Conservation (phyloP, 2,113 vertebrate genomes). For the Pygoscelis adeliae region DNA sequence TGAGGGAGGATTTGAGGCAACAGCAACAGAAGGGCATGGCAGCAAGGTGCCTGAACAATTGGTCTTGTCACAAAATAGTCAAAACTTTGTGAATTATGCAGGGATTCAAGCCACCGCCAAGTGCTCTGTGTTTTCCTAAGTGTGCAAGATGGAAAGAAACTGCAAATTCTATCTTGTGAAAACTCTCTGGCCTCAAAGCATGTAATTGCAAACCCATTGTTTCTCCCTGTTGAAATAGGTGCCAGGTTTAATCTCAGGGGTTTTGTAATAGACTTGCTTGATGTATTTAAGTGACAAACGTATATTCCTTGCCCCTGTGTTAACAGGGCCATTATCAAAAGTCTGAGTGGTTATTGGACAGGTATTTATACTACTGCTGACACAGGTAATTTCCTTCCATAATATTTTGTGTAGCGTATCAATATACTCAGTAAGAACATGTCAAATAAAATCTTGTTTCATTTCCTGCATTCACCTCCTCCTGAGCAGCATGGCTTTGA, state of each 20-base stretch:
- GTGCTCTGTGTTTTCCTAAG: neutral
- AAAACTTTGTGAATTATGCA: slow-evolving; percentile 8
- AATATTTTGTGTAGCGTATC: slow-evolving; percentile 55
- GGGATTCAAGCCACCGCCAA: neutral
- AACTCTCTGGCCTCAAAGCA: neutral
- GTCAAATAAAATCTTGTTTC: slow-evolving; percentile 65
- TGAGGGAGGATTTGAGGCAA: neutral
- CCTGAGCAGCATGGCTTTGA: slow-evolving; percentile 26
- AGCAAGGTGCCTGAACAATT: slow-evolving; percentile 8
- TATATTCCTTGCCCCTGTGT: slow-evolving; percentile 11
- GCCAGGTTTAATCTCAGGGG: slow-evolving; percentile 3
- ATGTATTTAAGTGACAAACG: slow-evolving; percentile 40
- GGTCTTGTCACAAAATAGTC: neutral
- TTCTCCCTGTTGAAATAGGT: slow-evolving; percentile 20
- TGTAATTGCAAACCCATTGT: neutral
- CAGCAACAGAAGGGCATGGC: neutral
- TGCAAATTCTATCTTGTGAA: neutral
- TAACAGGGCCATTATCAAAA: slow-evolving; percentile 36
- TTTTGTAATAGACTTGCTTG: slow-evolving; percentile 15
- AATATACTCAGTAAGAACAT: slow-evolving; percentile 28
- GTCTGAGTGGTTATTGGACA: slow-evolving; percentile 26
- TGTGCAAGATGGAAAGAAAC: neutral
- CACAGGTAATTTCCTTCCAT: slow-evolving; percentile 59
- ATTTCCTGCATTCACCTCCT: slow-evolving; percentile 38
- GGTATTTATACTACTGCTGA: slow-evolving; percentile 48